phyloP scores from a whole-genome alignment of 2,113 vertebrate species.

The Pipra filicauda region DNA sequence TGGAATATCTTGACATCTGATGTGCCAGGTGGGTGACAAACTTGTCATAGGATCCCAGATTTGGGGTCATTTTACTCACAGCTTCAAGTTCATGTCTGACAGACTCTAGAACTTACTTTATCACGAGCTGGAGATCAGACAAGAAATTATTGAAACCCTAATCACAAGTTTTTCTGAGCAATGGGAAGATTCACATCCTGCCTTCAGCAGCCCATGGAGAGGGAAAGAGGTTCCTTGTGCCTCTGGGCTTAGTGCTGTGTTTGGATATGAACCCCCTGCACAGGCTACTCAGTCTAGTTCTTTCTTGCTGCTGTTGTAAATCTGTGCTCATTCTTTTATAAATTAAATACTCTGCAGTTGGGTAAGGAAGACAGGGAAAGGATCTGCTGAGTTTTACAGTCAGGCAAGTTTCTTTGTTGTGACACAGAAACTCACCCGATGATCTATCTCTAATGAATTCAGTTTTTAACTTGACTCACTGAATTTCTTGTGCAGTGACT shows the following conservation, averaged over 20 bases:
- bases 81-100: neutral
- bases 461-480: neutral
- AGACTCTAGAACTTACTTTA: neutral
- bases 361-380: neutral
- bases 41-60: neutral
- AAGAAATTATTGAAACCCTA: neutral
- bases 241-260: neutral
- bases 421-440: neutral
- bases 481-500: neutral
- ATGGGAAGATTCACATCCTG: neutral
- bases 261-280: neutral
- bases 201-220: neutral
- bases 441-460: neutral
- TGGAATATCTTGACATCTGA: neutral
- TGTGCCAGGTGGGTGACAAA: neutral
- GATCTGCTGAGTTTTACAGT: neutral
- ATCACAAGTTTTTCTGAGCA: neutral
- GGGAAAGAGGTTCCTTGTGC: neutral
- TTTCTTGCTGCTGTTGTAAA: neutral
- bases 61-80: neutral
- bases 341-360: neutral
- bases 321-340: neutral
- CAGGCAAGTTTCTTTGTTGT: neutral
- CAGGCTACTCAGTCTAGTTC: neutral
- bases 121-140: neutral